A percentile compares a stretch with the other conserved stretches of the same genome.
Evolutionary conservation across 2,797 vertebrate species (phyloP).

Genomic region (Trichosurus vulpecula): DNA sequence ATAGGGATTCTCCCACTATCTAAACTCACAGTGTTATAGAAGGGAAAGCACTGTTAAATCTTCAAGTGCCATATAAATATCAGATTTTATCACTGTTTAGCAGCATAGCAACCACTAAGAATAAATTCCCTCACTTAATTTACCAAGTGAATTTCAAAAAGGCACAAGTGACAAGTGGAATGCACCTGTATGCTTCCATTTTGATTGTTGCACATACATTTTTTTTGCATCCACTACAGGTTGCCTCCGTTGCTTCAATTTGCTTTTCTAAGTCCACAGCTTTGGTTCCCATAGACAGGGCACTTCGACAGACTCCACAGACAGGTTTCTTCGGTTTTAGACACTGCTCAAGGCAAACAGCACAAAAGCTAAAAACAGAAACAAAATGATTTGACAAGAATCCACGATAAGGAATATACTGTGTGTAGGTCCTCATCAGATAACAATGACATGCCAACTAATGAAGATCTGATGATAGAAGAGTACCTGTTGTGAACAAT

Average conservation of each 20-base stretch:
- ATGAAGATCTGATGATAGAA: not conserved
- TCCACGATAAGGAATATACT: not conserved
- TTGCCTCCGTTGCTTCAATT: slow-evolving; percentile 91
- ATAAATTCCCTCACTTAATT: not conserved
- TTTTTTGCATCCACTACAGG: slow-evolving; percentile 94
- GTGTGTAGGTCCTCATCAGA: not conserved
- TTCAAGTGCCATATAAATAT: not conserved
- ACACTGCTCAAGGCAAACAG: slow-evolving; percentile 95
- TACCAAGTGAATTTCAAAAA: not conserved
- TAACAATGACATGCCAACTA: not conserved
- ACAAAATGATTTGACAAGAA: not conserved
- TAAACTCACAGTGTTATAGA: not conserved
- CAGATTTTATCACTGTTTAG: not conserved
- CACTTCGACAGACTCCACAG: slow-evolving; percentile 95
- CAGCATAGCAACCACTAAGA: not conserved
- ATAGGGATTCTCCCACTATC: not conserved
- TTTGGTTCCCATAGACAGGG: slow-evolving; percentile 87
- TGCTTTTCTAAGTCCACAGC: slow-evolving; percentile 90
- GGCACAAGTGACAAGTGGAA: not conserved
- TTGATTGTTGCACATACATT: slow-evolving; percentile 86
- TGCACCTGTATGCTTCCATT: not conserved
- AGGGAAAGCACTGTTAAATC: not conserved
- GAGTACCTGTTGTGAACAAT: not conserved
- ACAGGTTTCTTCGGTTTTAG: slow-evolving; percentile 95
- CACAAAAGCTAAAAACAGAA: slow-evolving; percentile 91